Evolutionary conservation across 2,888 invertebrate genomes (phyloP).

Genomic region (Drosophila histrio): DNA sequence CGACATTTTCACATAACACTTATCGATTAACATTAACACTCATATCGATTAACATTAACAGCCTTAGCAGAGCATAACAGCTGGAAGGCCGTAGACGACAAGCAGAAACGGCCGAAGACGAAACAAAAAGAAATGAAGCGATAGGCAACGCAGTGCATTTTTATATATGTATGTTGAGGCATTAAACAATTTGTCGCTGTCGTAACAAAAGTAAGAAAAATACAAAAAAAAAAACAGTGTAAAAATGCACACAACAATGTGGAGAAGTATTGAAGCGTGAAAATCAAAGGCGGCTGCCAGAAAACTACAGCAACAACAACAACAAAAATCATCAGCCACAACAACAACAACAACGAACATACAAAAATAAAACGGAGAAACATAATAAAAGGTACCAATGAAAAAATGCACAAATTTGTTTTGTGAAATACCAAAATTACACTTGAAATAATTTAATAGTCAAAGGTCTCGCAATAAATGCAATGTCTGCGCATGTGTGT

Average conservation of each 20-base stretch:
- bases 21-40: too few species aligned
- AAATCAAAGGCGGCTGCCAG: constrained; percentile 65
- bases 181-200: constrained; percentile 38
- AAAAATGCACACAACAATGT: constrained; percentile 65
- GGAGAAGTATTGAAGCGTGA: constrained; percentile 69
- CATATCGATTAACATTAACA: constrained; percentile 25
- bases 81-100: constrained; percentile 39
- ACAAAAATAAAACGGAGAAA: constrained; percentile 53
- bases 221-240: constrained; percentile 21
- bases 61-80: constrained; percentile 33
- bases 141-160: constrained; percentile 57
- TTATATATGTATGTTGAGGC: constrained; percentile 42
- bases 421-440: constrained; percentile 32
- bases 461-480: constrained; percentile 37
- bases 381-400: constrained; percentile 65
- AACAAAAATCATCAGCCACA: constrained; percentile 30
- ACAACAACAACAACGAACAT: constrained; percentile 31
- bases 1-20: too few species aligned
- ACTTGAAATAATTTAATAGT: constrained; percentile 35
- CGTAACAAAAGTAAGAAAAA: constrained; percentile 26
- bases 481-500: constrained; percentile 26
- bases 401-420: constrained; percentile 48
- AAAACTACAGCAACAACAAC: constrained; percentile 38
- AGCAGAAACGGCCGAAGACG: constrained; percentile 38
- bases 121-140: constrained; percentile 47